Evolutionary conservation across 2,113 vertebrate genomes (phyloP), one percentile per base, ranked within the genome.

Genomic region (Nerophis ophidion): DNA sequence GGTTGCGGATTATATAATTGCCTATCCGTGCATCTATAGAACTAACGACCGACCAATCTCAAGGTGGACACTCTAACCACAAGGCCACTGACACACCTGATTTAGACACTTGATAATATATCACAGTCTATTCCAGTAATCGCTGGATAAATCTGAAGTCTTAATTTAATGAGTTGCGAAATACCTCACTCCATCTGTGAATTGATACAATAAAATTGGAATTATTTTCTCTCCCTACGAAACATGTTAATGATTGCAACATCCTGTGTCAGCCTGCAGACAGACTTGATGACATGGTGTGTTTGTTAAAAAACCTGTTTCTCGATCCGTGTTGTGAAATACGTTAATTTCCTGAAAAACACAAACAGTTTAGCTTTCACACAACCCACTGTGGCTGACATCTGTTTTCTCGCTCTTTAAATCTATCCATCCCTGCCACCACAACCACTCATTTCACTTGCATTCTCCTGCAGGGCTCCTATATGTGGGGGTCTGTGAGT

Each of bases 391-490:
- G 53, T 0, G 38, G 59, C 68, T 68, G 76, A 72, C 67, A 80
- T 84, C 81, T 81, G 63, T 76, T 76, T 68, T 26, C 51, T 51
- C 55, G 67, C 49, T 61, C 65, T 53, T 62, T 64, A 70, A 57
- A 64, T 54, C 61, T 47, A 49, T 40, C 14, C 51, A 75, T 64
- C 68, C 65, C 60, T 36, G 48, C 71, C 52, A 71, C 56, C 73
- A 51, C 53, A 48, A 33, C 9, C 45, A 16, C 9, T 36, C 14
- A 11, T 68, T 63, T 57, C 63, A 47, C 65, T 65, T 62, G 63
- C 48, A 57, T 33, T 54, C 59, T 48, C 65, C 59, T 57, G 57
- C n/a, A 56, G 54, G 56, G 52, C 19, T 60, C 55, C 65, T 76
- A 57, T 61, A 63, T 35, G 45, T 59, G 50, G 68, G 69, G 70